phyloP scores from a whole-genome alignment of 2,113 vertebrate species.

The Psilopsiagon aymara region DNA sequence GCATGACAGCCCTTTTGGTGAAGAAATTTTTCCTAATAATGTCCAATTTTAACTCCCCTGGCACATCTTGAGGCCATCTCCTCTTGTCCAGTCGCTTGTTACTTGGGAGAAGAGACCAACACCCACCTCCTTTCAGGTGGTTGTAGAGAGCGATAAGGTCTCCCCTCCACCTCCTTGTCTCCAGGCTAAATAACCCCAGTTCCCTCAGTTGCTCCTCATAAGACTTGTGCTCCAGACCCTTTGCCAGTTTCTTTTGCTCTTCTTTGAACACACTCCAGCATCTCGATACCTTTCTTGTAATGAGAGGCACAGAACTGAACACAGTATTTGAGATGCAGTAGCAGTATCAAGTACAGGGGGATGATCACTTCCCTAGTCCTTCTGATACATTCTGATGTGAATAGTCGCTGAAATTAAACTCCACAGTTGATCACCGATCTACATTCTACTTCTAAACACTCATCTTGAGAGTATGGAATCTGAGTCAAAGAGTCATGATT shows the following conservation, averaged over 20 bases:
- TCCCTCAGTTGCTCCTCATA: neutral
- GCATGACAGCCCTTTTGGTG: neutral
- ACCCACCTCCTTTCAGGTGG: neutral
- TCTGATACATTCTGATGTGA: neutral
- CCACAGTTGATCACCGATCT: neutral
- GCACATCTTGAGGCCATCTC: neutral
- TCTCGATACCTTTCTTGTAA: fast-evolving
- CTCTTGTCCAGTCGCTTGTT: neutral
- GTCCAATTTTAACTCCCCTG: neutral
- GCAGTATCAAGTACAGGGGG: fast-evolving
- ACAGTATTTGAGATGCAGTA: fast-evolving
- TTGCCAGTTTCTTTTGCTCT: neutral
- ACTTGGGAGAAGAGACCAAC: neutral
- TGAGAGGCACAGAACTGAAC: neutral
- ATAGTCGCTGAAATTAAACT: neutral
- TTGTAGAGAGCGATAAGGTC: fast-evolving
- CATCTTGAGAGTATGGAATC: neutral
- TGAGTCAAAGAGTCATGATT: neutral
- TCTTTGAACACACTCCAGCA: neutral
- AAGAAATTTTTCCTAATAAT: neutral
- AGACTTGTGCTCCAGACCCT: neutral
- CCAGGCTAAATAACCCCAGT: neutral
- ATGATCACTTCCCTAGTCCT: neutral
- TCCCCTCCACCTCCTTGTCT: neutral
- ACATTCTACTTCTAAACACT: neutral